These are phyloP conservation scores for Hydrophis major DNA, from an alignment of 2,797 vertebrate species.

Conservation along the genomic window DNA sequence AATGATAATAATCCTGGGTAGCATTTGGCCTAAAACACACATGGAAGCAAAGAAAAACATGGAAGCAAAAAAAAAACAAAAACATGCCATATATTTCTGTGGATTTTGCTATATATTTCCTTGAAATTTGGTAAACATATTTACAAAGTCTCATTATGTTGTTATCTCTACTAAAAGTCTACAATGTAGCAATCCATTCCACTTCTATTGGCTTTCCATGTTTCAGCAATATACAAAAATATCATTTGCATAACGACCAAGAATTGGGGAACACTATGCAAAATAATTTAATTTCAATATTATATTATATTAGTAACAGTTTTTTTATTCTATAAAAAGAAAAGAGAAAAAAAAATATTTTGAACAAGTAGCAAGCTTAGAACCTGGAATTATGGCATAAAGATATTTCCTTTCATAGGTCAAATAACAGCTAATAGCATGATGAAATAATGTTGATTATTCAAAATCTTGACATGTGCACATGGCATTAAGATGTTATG, in stretches of 20 bases:
- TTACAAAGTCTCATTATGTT: constrained; percentile 22
- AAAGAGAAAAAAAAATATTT: not conserved
- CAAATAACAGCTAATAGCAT: not conserved
- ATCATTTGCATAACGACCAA: not conserved
- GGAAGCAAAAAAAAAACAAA: constrained; percentile 17
- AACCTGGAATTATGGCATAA: not conserved
- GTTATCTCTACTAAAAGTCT: not conserved
- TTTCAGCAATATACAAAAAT: not conserved
- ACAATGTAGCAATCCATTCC: not conserved
- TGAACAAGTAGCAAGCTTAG: not conserved
- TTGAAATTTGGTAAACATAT: constrained; percentile 16
- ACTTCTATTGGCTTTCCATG: not conserved
- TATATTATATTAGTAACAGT: not conserved
- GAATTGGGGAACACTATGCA: not conserved
- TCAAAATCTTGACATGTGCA: not conserved
- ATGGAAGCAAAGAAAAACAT: constrained; percentile 9
- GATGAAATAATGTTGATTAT: not conserved
- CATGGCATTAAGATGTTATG: not conserved
- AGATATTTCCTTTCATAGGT: not conserved
- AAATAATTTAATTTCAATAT: not conserved
- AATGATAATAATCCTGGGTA: not conserved
- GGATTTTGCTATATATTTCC: constrained; percentile 15
- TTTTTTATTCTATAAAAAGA: not conserved
- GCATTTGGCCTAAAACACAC: constrained; percentile 11
- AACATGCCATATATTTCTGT: constrained; percentile 17